These are phyloP conservation scores for Eupsilia transversa DNA, from an alignment of 2,888 invertebrate species.

Conservation along the genomic window DNA sequence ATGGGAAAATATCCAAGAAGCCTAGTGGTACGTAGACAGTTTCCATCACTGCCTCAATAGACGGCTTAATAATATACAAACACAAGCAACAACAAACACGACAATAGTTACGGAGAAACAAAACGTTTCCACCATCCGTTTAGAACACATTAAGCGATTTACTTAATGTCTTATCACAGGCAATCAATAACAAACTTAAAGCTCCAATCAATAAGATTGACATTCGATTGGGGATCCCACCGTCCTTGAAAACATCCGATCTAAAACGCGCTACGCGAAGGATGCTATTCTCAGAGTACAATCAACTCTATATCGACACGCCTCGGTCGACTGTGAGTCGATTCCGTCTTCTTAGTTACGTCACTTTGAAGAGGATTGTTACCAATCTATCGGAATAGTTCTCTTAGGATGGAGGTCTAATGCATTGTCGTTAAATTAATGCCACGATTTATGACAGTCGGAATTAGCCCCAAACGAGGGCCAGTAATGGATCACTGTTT, in stretches of 20 bases:
- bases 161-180: constrained; percentile 79
- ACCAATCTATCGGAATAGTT: constrained; percentile 92
- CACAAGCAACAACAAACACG: constrained; percentile 68
- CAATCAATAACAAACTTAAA: constrained; percentile 71
- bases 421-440: constrained; percentile 90
- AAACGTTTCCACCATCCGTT: constrained; percentile 84
- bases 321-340: constrained; percentile 55
- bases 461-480: constrained; percentile 82
- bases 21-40: constrained; percentile 17
- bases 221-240: constrained; percentile 73
- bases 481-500: constrained; percentile 77
- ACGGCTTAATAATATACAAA: constrained; percentile 66
- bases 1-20: constrained; percentile 14
- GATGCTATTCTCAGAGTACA: constrained; percentile 53
- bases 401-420: constrained; percentile 89
- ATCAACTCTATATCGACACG: constrained; percentile 58
- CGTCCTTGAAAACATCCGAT: constrained; percentile 65
- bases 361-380: constrained; percentile 76
- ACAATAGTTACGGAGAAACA: constrained; percentile 76
- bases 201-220: constrained; percentile 80
- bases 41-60: constrained; percentile 49
- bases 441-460: constrained; percentile 88
- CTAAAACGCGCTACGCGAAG: constrained; percentile 43
- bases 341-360: constrained; percentile 64
- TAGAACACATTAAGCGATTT: constrained; percentile 87